These are phyloP conservation scores for Anagyrus pseudococci DNA, from an alignment of 2,888 invertebrate species.

Conservation along the genomic window DNA sequence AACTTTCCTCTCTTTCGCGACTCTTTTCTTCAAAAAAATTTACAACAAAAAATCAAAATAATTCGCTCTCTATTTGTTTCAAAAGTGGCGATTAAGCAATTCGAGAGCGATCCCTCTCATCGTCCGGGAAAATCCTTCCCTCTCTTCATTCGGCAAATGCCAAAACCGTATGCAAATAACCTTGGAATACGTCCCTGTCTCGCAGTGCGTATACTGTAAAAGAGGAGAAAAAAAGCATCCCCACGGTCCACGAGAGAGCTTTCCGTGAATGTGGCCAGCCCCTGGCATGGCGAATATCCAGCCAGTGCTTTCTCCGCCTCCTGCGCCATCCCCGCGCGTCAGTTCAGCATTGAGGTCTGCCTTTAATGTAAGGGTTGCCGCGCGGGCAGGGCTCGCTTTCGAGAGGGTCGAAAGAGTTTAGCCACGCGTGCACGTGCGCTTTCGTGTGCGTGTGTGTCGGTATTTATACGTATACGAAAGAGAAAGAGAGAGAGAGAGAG, in stretches of 20 bases:
- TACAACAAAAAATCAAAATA: too few species aligned
- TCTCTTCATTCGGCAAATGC: neutral
- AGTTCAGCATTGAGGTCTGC: conserved; percentile 44
- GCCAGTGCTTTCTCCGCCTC: conserved; percentile 40
- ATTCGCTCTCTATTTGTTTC: too few species aligned
- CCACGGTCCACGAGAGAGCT: neutral
- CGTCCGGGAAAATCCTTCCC: neutral
- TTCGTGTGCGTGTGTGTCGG: conserved; percentile 3
- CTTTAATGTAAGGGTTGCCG: conserved; percentile 60
- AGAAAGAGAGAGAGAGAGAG: conserved; percentile 49
- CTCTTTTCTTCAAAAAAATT: too few species aligned
- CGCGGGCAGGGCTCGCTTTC: conserved; percentile 35
- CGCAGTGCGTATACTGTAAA: conserved; percentile 1
- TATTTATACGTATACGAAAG: conserved; percentile 18
- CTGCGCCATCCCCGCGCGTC: conserved; percentile 41
- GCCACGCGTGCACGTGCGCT: neutral
- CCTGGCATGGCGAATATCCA: conserved; percentile 6
- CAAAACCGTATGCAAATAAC: conserved; percentile 11
- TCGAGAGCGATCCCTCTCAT: neutral
- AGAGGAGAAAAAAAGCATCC: neutral
- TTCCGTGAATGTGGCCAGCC: conserved; percentile 6
- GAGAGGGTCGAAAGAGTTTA: conserved; percentile 28
- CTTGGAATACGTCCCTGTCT: neutral
- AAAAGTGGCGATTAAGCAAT: too few species aligned
- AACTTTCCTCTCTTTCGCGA: too few species aligned